Evolutionary conservation across 2,888 invertebrate genomes (phyloP).

Genomic region (Galerucella calmariensis): DNA sequence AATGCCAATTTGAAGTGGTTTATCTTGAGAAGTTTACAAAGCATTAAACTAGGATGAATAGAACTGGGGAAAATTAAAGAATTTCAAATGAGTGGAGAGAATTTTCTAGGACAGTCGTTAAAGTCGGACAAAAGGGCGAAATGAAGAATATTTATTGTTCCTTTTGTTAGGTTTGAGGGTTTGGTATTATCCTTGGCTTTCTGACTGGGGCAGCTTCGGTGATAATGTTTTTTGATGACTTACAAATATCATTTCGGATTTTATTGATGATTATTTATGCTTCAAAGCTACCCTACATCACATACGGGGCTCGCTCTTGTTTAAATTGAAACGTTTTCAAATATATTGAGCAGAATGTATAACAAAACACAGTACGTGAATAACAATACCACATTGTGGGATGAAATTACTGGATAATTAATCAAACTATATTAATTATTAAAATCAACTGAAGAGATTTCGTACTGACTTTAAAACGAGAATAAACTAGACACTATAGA

Average conservation of each 20-base stretch:
- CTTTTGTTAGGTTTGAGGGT: constrained; percentile 25
- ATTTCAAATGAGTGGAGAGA: constrained; percentile 31
- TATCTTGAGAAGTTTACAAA: constrained; percentile 32
- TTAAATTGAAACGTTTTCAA: not conserved
- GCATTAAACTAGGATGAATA: constrained; percentile 28
- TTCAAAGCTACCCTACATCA: not conserved
- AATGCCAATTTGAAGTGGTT: constrained; percentile 32
- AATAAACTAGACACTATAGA: no score
- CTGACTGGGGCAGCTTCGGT: not conserved
- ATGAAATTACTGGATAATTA: no score
- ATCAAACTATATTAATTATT: no score
- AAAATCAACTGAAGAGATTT: no score
- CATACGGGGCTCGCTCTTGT: not conserved
- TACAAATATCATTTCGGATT: not conserved
- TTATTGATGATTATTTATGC: not conserved
- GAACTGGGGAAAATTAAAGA: constrained; percentile 30
- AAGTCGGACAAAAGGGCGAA: constrained; percentile 24
- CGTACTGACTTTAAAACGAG: no score
- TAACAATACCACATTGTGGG: no score
- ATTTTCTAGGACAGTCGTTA: constrained; percentile 32
- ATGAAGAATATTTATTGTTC: constrained; percentile 29
- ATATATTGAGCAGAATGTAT: no score
- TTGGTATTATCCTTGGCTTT: constrained; percentile 24
- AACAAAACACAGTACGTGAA: no score
- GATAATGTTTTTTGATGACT: not conserved